Conservation (phyloP, 1,140 invertebrate genomes). For the Neodiprion lecontei region DNA sequence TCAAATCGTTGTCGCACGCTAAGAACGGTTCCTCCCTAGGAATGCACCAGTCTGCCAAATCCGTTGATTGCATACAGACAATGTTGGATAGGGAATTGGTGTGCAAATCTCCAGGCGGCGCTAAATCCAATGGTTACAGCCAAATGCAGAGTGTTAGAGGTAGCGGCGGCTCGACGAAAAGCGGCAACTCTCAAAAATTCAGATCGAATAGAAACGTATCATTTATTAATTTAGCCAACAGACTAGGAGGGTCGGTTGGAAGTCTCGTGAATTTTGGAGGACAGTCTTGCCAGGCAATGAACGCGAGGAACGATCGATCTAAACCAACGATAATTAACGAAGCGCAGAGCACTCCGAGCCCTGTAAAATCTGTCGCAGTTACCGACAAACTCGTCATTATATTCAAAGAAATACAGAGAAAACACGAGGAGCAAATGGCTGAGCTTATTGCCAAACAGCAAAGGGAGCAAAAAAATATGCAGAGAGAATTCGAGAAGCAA, state of each 20-base stretch:
- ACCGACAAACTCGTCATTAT: slow-evolving; percentile 54
- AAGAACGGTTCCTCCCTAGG: slow-evolving; percentile 26
- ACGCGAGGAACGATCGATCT: slow-evolving; percentile 40
- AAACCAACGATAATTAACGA: slow-evolving; percentile 23
- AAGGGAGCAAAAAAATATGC: slow-evolving; percentile 64
- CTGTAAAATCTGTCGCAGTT: slow-evolving; percentile 36
- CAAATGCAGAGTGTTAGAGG: slow-evolving; percentile 20
- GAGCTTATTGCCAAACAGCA: slow-evolving; percentile 66
- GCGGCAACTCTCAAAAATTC: slow-evolving; percentile 22
- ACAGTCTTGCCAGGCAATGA: slow-evolving; percentile 41
- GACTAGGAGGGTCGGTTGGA: slow-evolving; percentile 36
- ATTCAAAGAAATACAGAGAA: slow-evolving; percentile 65
- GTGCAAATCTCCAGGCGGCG: slow-evolving; percentile 18
- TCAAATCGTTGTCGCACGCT: slow-evolving; percentile 28
- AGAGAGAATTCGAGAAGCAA: slow-evolving; percentile 68
- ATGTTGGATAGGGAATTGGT: slow-evolving; percentile 37
- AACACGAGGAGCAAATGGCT: slow-evolving; percentile 67
- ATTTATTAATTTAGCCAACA: slow-evolving; percentile 33
- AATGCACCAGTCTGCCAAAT: slow-evolving; percentile 36
- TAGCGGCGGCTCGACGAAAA: slow-evolving; percentile 12
- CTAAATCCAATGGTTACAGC: slow-evolving; percentile 11
- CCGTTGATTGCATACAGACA: slow-evolving; percentile 47
- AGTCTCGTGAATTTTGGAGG: slow-evolving; percentile 26
- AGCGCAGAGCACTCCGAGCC: slow-evolving; percentile 17
- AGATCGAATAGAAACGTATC: slow-evolving; percentile 30